These are phyloP conservation scores for Acromyrmex charruanus DNA, from an alignment of 1,140 invertebrate genomes.

Conservation along the genomic window DNA sequence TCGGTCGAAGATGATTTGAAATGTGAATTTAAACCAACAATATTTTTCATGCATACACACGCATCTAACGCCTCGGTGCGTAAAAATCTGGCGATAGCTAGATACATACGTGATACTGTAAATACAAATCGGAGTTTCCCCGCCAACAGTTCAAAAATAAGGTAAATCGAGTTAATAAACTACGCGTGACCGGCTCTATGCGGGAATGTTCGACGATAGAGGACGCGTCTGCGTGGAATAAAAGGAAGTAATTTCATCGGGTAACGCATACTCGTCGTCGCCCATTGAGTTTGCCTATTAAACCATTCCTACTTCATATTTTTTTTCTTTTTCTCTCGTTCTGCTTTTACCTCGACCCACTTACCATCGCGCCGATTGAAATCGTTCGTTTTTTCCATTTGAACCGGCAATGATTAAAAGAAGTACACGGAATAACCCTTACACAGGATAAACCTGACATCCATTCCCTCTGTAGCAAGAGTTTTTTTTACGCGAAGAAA, in stretches of 20 bases:
- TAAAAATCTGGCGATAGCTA: not conserved
- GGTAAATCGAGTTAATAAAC: slow-evolving; percentile 16
- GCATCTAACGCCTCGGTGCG: not conserved
- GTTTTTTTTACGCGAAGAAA: not conserved
- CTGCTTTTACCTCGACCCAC: slow-evolving; percentile 54
- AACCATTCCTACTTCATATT: slow-evolving; percentile 39
- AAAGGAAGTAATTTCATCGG: slow-evolving; percentile 56
- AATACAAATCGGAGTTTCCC: not conserved
- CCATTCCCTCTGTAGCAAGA: not conserved
- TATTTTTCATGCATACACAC: not conserved
- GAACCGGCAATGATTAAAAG: slow-evolving; percentile 44
- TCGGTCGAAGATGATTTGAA: slow-evolving; percentile 5
- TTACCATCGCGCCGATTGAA: slow-evolving; percentile 30
- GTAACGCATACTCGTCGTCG: slow-evolving; percentile 43
- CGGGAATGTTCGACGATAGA: not conserved
- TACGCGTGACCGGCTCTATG: not conserved
- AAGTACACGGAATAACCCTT: slow-evolving; percentile 34
- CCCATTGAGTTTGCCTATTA: slow-evolving; percentile 47
- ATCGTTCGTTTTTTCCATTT: slow-evolving; percentile 48
- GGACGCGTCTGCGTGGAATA: slow-evolving; percentile 8
- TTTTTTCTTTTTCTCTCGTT: slow-evolving; percentile 20
- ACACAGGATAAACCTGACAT: not conserved
- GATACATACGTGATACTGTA: not conserved
- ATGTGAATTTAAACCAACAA: not conserved
- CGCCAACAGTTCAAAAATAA: not conserved